phyloP scores from a whole-genome alignment of 1,140 invertebrate genomes.

The Hyles vespertilio region DNA sequence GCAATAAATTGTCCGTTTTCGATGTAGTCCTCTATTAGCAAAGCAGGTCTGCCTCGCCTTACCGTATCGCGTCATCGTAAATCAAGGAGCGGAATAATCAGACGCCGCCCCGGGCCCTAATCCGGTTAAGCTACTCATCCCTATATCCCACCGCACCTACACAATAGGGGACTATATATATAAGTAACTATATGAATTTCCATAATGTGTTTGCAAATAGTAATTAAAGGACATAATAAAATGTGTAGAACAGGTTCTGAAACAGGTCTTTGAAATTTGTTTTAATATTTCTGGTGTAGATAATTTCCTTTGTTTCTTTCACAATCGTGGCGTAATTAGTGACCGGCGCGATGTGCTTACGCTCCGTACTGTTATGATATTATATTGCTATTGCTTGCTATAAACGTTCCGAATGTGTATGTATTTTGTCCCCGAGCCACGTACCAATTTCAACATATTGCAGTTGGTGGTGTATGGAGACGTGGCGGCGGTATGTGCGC shows the following conservation, averaged over 20 bases:
- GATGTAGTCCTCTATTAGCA: slow-evolving; percentile 39
- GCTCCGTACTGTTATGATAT: no score
- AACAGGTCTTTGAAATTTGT: no score
- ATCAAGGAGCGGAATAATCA: slow-evolving; percentile 70
- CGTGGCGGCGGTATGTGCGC: slow-evolving; percentile 26
- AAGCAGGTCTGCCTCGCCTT: slow-evolving; percentile 44
- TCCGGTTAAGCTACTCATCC: slow-evolving; percentile 59
- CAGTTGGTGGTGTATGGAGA: slow-evolving; percentile 31
- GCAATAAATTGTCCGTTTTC: slow-evolving; percentile 62
- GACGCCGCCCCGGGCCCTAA: slow-evolving; percentile 53
- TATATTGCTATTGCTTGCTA: no score
- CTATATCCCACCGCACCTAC: slow-evolving; percentile 55
- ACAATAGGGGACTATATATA: slow-evolving; percentile 48
- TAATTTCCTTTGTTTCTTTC: no score
- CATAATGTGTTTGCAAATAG: background rate
- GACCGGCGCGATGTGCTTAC: no score
- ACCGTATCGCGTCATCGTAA: slow-evolving; percentile 67
- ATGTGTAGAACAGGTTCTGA: no score
- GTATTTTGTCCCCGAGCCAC: slow-evolving; percentile 21
- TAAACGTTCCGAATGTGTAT: background rate
- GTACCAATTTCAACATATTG: slow-evolving; percentile 57
- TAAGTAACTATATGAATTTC: background rate
- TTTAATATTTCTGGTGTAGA: no score
- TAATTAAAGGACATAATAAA: no score
- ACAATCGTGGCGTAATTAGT: no score